phyloP scores from a whole-genome alignment of 2,113 vertebrate species.

The Hypomesus transpacificus region DNA sequence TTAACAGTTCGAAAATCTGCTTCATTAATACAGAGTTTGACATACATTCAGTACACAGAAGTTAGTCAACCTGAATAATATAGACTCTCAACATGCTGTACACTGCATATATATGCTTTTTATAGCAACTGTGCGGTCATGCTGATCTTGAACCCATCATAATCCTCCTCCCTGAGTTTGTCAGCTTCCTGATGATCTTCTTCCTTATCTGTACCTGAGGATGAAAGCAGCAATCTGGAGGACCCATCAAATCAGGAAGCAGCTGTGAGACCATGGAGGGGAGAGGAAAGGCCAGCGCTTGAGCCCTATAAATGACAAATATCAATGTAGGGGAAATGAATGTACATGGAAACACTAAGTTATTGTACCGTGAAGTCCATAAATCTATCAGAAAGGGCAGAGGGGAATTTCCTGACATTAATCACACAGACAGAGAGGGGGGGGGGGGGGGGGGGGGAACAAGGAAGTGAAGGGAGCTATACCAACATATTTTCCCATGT shows the following conservation, averaged over 20 bases:
- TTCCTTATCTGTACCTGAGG: not conserved
- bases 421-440: constrained; percentile 56
- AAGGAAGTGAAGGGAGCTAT: constrained; percentile 24
- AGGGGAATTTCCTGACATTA: constrained; percentile 59
- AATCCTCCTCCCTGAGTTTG: not conserved
- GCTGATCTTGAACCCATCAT: no score
- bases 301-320: constrained; percentile 63
- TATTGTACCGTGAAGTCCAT: constrained; percentile 67
- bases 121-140: no score
- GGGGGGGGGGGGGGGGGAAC: no score
- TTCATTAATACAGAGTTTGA: no score
- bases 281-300: constrained; percentile 40
- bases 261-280: constrained; percentile 25
- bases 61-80: no score
- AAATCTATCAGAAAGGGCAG: constrained; percentile 71
- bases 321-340: constrained; percentile 59
- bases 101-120: no score
- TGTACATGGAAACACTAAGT: constrained; percentile 57
- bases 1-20: no score
- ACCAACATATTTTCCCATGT: constrained; percentile 14
- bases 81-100: no score
- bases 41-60: no score
- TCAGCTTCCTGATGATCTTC: not conserved
- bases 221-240: constrained; percentile 11
- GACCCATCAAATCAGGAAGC: constrained; percentile 50